Evolutionary conservation across 2,888 invertebrate species (phyloP).

Genomic region (Conus canariensis): DNA sequence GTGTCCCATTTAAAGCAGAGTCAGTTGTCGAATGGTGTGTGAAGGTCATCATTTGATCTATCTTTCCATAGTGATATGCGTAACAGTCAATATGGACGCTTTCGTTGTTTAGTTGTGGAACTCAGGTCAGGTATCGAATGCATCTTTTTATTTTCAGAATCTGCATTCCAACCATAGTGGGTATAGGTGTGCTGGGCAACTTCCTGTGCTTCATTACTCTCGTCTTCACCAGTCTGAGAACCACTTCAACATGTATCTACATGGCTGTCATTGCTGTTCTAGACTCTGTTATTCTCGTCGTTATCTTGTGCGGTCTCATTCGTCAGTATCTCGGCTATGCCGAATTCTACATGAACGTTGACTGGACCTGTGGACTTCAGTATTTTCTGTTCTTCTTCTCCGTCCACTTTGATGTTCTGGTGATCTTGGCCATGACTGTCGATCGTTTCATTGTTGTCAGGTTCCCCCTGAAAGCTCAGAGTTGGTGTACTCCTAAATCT

Average conservation of each 20-base stretch:
- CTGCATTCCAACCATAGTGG: conserved; percentile 9
- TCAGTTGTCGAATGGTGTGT: too few relatives aligned
- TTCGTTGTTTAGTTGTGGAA: too few relatives aligned
- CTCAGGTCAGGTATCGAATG: too few relatives aligned
- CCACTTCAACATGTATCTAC: conserved; percentile 50
- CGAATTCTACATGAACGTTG: conserved; percentile 33
- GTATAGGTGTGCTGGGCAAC: conserved; percentile 35
- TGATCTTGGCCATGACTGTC: conserved; percentile 50
- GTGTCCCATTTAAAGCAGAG: too few relatives aligned
- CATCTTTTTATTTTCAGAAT: conserved; percentile 6
- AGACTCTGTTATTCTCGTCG: conserved; percentile 46
- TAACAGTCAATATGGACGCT: too few relatives aligned
- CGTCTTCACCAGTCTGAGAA: conserved; percentile 42
- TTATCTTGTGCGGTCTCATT: conserved; percentile 37
- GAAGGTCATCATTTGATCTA: too few relatives aligned
- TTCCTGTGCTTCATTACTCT: conserved; percentile 36
- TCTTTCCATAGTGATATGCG: too few relatives aligned
- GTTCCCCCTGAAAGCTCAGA: conserved; percentile 45
- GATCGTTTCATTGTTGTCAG: conserved; percentile 51
- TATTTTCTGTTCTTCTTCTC: conserved; percentile 48
- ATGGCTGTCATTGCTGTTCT: conserved; percentile 48
- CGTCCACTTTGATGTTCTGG: conserved; percentile 47
- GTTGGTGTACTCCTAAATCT: conserved; percentile 34
- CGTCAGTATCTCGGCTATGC: conserved; percentile 7
- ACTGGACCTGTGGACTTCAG: conserved; percentile 44